phyloP scores from a whole-genome alignment of 2,113 vertebrate species.

The Tupaia chinensis region DNA sequence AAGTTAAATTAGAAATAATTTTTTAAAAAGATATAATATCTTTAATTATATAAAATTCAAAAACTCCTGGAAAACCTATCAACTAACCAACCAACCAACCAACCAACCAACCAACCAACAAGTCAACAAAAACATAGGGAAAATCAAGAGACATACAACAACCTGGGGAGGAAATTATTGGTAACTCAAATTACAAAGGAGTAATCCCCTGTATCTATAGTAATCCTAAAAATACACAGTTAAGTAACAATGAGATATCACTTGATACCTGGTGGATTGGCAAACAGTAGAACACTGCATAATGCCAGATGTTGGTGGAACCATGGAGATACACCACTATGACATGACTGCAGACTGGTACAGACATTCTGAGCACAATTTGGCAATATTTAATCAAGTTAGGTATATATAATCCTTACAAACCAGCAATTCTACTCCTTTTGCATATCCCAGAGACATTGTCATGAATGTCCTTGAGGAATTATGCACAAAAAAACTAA shows the following conservation, averaged over 20 bases:
- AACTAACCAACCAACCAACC: background rate
- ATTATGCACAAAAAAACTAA: background rate
- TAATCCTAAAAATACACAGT: background rate
- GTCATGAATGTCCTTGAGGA: background rate
- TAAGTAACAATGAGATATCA: background rate
- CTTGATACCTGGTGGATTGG: background rate
- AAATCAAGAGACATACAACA: background rate
- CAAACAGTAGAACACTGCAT: background rate
- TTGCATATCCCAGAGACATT: background rate
- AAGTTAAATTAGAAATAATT: too few species aligned
- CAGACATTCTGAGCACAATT: background rate
- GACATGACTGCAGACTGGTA: background rate
- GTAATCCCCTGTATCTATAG: background rate
- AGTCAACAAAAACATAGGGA: background rate
- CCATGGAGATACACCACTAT: background rate
- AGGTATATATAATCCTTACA: background rate
- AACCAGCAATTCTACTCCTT: background rate
- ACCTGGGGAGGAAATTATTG: background rate
- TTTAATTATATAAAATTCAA: slow-evolving; percentile 12
- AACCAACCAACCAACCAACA: background rate
- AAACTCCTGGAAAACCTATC: slow-evolving; percentile 12
- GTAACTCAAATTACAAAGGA: background rate
- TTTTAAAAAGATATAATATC: background rate
- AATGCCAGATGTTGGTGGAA: background rate
- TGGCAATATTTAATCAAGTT: slow-evolving; percentile 27